A percentile compares a stretch with the other conserved stretches of the same genome.
phyloP scores from a whole-genome alignment of 23 tunicate species.

The Clavelina lepadiformis region DNA sequence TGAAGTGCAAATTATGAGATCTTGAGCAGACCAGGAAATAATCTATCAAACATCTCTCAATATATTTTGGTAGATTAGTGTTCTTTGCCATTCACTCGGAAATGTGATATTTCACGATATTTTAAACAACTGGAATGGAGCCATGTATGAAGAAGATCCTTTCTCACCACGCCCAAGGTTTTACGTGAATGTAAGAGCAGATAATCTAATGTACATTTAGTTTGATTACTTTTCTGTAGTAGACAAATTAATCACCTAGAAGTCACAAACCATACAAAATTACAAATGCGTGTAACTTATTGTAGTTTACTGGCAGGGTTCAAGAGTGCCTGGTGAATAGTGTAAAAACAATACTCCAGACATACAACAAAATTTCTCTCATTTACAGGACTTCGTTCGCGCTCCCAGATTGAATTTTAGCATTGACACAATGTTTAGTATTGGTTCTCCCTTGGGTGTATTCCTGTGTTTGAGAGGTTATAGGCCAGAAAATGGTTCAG shows the following conservation, averaged over 20 bases:
- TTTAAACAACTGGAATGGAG: slow-evolving; percentile 50
- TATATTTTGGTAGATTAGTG: slow-evolving; percentile 23
- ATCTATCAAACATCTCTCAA: neutral
- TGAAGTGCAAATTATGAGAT: neutral
- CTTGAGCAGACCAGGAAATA: neutral
- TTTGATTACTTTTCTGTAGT: no score
- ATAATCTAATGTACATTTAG: no score
- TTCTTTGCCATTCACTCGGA: slow-evolving; percentile 84
- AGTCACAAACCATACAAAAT: no score
- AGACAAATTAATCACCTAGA: no score
- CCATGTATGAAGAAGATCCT: neutral
- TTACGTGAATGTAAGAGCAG: neutral
- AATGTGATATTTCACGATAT: slow-evolving; percentile 76
- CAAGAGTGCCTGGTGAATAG: no score
- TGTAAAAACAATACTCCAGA: no score
- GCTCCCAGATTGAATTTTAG: slow-evolving; percentile 29
- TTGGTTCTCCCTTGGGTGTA: slow-evolving; percentile 80
- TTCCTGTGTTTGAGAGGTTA: slow-evolving; percentile 66
- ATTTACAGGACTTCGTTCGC: no score
- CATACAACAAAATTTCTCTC: no score
- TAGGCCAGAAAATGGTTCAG: slow-evolving; percentile 15
- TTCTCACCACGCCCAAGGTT: neutral
- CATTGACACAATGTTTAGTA: slow-evolving; percentile 58
- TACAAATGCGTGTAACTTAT: no score
- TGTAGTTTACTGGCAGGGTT: no score